A percentile compares a stretch with the other conserved stretches of the same genome.
Evolutionary conservation across 2,888 invertebrate species (phyloP).

Genomic region (Euclidia mi): DNA sequence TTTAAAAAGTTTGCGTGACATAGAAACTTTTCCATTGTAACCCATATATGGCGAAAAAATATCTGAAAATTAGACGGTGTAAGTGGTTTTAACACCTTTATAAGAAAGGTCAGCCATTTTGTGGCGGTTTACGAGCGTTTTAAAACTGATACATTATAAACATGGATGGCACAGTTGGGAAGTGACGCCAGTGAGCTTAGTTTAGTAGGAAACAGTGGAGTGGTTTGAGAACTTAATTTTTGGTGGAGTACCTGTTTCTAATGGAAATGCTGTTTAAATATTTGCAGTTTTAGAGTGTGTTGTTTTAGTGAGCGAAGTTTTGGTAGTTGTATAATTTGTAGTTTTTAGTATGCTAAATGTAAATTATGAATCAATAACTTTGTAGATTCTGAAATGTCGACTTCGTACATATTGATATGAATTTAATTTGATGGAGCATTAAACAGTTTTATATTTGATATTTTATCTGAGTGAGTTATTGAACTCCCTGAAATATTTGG

Average conservation of each 20-base stretch:
- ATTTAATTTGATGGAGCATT: too few relatives aligned
- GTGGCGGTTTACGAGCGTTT: slow-evolving; percentile 55
- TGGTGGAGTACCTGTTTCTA: slow-evolving; percentile 1
- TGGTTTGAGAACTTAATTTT: slow-evolving; percentile 22
- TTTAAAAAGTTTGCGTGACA: not conserved
- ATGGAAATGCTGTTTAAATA: slow-evolving; percentile 11
- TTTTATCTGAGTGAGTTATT: too few relatives aligned
- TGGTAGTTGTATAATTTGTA: not conserved
- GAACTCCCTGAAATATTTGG: too few relatives aligned
- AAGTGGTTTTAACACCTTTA: slow-evolving; percentile 42
- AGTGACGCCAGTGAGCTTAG: slow-evolving; percentile 46
- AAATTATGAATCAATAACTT: too few relatives aligned
- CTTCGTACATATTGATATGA: too few relatives aligned
- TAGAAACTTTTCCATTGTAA: slow-evolving; percentile 5
- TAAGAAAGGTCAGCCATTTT: slow-evolving; percentile 42
- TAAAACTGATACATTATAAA: slow-evolving; percentile 61
- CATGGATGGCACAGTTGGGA: slow-evolving; percentile 52
- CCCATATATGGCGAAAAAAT: slow-evolving; percentile 19
- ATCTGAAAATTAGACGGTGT: slow-evolving; percentile 32
- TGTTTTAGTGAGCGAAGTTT: not conserved
- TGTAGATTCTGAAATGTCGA: too few relatives aligned
- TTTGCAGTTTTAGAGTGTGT: not conserved
- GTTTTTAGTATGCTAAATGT: not conserved
- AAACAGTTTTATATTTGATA: too few relatives aligned
- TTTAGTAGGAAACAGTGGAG: slow-evolving; percentile 38